Base-by-base conservation (phyloP, 2,888 invertebrate genomes). In the Meghimatium bilineatum region DNA sequence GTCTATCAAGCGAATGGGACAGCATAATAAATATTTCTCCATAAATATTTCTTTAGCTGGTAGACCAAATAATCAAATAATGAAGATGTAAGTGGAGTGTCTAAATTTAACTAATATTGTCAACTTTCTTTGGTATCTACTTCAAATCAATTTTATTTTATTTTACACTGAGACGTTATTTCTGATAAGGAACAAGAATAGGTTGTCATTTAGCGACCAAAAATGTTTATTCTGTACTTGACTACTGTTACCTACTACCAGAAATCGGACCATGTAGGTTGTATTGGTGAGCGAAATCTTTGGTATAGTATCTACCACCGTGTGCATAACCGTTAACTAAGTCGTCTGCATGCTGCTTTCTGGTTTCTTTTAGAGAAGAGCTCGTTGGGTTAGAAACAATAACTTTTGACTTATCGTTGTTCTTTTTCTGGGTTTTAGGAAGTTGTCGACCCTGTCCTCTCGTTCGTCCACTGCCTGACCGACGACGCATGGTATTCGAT, bases 271-370 rank as follows among this genome's bases (percentile, higher is more conserved):
- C 60, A 0, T 69, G 71, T 69, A 44, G 71, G 32, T 44, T 60
- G 29, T 71, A 38, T 34, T 56, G 52, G 20, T 71, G 44, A 20
- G 32, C n/a, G 36, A 78, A 44, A 38, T 56, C 78, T 32, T 83
- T 83, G n/a, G 79, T 44, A 44, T 83, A 80, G 44, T 79, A 80
- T 8, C 79, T 20, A 0, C 83, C 79, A 23, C 83, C 79, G 52
- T 83, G 83, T 0, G 79, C 72, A 44, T 83, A 83, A 12, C 83
- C 79, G 36, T 56, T 56, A 23, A 56, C 56, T 23, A 56, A 56
- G 56, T 56, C 56, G 20, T 56, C 14, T 17, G 66, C 23, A 29
- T 26, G 8, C 36, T 26, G 34, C 1, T 26, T 38, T 38, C 20
- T 23, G 14, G 77, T 8, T 38, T 44, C 63, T 77, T n/a, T 38